Evolutionary conservation across 1,140 invertebrate species (phyloP).

Genomic region (Schlechtendalia chinensis): DNA sequence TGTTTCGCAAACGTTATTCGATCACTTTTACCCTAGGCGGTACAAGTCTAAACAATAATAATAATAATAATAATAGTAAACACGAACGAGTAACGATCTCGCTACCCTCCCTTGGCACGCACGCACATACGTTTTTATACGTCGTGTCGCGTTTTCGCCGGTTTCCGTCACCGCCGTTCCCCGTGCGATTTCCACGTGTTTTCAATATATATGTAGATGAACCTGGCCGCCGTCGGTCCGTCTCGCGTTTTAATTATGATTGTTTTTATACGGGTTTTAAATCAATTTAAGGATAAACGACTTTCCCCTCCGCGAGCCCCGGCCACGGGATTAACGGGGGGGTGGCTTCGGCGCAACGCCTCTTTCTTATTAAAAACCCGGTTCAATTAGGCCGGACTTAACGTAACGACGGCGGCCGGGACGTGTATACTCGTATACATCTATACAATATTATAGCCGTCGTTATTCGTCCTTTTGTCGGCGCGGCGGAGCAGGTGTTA

Average conservation of each 20-base stretch:
- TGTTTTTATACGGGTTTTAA: slow-evolving; percentile 23
- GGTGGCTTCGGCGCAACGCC: background rate
- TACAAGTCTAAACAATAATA: background rate
- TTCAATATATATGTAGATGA: slow-evolving; percentile 37
- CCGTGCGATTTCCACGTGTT: background rate
- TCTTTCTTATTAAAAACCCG: slow-evolving; percentile 40
- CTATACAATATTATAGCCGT: too few species aligned
- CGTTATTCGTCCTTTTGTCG: background rate
- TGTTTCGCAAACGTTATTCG: too few species aligned
- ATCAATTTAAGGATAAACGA: background rate
- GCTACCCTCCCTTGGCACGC: too few species aligned
- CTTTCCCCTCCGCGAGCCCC: background rate
- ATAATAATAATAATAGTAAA: too few species aligned
- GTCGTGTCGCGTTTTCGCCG: background rate
- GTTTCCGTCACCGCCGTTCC: background rate
- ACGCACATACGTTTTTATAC: too few species aligned
- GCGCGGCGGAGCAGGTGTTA: background rate
- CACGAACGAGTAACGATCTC: too few species aligned
- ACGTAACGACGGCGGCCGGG: background rate
- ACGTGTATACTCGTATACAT: background rate
- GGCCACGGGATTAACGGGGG: background rate
- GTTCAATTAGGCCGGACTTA: slow-evolving; percentile 42
- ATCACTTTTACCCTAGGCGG: too few species aligned
- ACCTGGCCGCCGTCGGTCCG: background rate
- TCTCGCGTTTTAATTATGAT: slow-evolving; percentile 39